These are phyloP conservation scores for Musca domestica DNA, from an alignment of 1,140 invertebrate genomes.

Conservation along the genomic window DNA sequence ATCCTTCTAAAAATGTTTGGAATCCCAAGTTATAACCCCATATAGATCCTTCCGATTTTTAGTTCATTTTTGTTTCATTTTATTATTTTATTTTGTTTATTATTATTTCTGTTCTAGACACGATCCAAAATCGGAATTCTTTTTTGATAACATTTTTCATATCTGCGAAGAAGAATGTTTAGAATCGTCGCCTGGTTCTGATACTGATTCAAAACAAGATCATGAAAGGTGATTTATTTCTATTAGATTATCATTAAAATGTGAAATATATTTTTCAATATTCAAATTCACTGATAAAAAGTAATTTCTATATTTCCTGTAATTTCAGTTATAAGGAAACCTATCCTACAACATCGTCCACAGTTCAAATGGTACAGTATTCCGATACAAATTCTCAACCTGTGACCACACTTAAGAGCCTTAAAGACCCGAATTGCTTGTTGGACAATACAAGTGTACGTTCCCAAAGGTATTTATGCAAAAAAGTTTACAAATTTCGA, in stretches of 20 bases:
- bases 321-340: constrained; percentile 32
- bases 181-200: constrained; percentile 10
- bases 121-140: constrained; percentile 51
- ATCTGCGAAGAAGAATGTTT: constrained; percentile 50
- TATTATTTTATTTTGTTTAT: constrained; percentile 25
- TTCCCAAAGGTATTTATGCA: constrained; percentile 44
- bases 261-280: not conserved
- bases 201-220: constrained; percentile 15
- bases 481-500: not conserved
- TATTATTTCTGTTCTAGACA: constrained; percentile 35
- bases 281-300: not conserved
- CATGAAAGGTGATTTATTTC: constrained; percentile 36
- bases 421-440: constrained; percentile 49
- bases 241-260: not conserved
- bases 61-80: constrained; percentile 22
- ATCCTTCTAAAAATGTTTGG: too few species aligned
- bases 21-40: too few species aligned
- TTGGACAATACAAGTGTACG: constrained; percentile 47
- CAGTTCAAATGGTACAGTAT: constrained; percentile 53
- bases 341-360: constrained; percentile 40
- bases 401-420: constrained; percentile 46
- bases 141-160: constrained; percentile 52
- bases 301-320: not conserved
- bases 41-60: too few species aligned
- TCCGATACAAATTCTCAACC: constrained; percentile 46